Evolutionary conservation across 1,140 invertebrate genomes (phyloP).

Genomic region (Sinonovacula constricta): DNA sequence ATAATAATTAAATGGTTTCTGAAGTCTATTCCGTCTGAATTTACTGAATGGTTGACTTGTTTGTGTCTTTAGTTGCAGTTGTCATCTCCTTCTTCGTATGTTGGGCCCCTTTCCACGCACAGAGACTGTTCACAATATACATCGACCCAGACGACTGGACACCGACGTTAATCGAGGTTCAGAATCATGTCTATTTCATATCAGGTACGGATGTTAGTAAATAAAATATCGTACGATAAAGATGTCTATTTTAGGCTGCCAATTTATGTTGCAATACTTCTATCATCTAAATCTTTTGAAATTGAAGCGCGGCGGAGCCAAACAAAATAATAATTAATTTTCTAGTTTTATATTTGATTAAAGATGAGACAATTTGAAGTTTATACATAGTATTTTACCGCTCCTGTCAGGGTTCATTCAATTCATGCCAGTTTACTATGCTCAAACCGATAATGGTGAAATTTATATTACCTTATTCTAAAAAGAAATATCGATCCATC

Average conservation of each 20-base stretch:
- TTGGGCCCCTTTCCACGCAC: constrained; percentile 96
- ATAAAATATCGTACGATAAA: background rate
- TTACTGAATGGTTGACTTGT: background rate
- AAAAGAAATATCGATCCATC: background rate
- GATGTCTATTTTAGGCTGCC: background rate
- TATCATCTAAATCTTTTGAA: background rate
- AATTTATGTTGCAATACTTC: background rate
- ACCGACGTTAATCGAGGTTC: constrained; percentile 58
- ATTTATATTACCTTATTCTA: background rate
- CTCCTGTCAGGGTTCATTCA: background rate
- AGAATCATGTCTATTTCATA: constrained; percentile 70
- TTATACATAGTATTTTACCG: background rate
- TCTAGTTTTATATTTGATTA: background rate
- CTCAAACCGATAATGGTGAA: background rate
- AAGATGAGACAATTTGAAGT: background rate
- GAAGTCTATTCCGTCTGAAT: background rate
- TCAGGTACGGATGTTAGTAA: constrained; percentile 56
- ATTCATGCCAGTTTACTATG: background rate
- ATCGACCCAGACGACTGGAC: constrained; percentile 73
- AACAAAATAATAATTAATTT: too few species aligned
- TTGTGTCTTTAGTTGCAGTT: constrained; percentile 87
- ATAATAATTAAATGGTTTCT: background rate
- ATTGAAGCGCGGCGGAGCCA: background rate
- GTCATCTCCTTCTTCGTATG: constrained; percentile 96
- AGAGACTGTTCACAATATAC: constrained; percentile 89